A percentile compares a stretch with the other conserved stretches of the same genome.
phyloP scores from a whole-genome alignment of 2,888 invertebrate genomes.

The Lithophane semibrunnea region DNA sequence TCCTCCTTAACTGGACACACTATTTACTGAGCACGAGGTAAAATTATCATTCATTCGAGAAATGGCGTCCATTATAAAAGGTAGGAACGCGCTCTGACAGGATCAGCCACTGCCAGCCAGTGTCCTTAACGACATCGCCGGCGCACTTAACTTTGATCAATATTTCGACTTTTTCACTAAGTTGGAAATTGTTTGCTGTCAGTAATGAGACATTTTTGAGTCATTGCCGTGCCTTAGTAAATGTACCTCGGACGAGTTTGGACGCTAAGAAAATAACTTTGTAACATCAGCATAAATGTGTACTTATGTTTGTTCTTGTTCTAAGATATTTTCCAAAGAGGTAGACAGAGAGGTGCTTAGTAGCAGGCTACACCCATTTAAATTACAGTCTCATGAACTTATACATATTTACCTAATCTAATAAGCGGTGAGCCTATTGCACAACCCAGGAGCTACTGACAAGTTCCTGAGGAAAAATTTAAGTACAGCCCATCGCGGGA shows the following conservation, averaged over 20 bases:
- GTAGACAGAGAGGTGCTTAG: too few relatives aligned
- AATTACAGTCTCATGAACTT: background rate
- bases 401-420: background rate
- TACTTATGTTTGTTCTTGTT: background rate
- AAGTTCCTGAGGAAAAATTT: background rate
- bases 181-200: constrained; percentile 52
- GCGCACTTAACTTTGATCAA: constrained; percentile 66
- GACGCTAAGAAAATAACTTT: background rate
- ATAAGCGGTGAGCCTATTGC: background rate
- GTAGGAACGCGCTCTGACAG: constrained; percentile 35
- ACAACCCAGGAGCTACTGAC: too few relatives aligned
- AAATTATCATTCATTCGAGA: constrained; percentile 69
- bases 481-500: background rate
- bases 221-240: constrained; percentile 35
- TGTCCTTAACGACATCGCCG: constrained; percentile 48
- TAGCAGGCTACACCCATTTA: background rate
- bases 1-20: constrained; percentile 13
- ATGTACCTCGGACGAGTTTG: constrained; percentile 36
- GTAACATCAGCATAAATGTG: background rate
- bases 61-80: constrained; percentile 63
- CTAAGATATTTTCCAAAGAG: background rate
- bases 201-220: constrained; percentile 54
- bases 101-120: background rate
- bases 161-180: constrained; percentile 65
- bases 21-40: constrained; percentile 47